Conservation (phyloP, 2,888 invertebrate genomes). For the Hymenopus coronatus region DNA sequence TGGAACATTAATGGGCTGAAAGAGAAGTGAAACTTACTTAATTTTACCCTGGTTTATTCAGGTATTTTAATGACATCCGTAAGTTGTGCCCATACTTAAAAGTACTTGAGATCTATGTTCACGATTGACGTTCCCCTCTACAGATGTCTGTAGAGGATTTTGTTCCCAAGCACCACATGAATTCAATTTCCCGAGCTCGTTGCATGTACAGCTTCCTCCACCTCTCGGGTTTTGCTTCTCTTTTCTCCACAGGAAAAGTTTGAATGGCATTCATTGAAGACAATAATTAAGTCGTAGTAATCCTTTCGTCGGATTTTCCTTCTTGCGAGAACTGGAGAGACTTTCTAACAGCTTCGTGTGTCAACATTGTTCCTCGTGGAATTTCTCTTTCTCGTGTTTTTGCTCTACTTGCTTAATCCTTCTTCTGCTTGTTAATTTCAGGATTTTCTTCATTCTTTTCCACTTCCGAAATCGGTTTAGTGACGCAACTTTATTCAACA, state of each 20-base stretch:
- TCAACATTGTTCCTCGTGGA: neutral
- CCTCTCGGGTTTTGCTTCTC: neutral
- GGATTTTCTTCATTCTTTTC: neutral
- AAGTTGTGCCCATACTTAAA: neutral
- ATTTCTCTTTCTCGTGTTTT: neutral
- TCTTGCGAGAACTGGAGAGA: neutral
- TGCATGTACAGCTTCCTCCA: neutral
- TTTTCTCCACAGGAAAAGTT: neutral
- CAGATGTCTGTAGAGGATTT: neutral
- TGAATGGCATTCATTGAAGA: slow-evolving; percentile 9
- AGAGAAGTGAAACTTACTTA: no score
- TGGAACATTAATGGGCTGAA: no score
- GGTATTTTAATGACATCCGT: neutral
- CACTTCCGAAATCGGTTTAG: neutral
- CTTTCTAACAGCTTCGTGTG: neutral
- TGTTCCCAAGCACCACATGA: neutral
- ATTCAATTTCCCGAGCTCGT: neutral
- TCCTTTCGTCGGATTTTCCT: slow-evolving; percentile 14
- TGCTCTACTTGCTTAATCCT: neutral
- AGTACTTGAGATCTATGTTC: neutral
- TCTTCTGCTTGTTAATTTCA: neutral
- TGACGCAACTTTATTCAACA: neutral
- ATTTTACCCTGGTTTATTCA: no score
- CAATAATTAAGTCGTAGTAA: slow-evolving; percentile 11
- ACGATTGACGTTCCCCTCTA: neutral